A percentile compares a stretch with the other conserved stretches of the same genome.
phyloP scores from a whole-genome alignment of 2,888 invertebrate genomes.

The Phortica okadai region DNA sequence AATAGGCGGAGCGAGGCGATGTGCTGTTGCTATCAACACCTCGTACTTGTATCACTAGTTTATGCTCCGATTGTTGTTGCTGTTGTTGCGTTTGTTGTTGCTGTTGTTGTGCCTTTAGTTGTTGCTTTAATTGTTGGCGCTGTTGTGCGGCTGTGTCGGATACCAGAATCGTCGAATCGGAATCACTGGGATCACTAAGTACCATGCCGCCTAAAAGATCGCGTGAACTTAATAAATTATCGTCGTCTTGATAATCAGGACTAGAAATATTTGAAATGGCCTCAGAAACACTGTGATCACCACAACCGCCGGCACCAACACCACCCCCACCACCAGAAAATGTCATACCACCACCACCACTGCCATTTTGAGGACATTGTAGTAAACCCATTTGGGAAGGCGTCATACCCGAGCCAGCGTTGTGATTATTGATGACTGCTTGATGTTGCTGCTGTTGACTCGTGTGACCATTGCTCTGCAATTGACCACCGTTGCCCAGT shows the following conservation, averaged over 20 bases:
- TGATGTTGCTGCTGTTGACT: constrained; percentile 51
- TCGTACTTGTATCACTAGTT: constrained; percentile 89
- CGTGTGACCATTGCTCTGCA: constrained; percentile 43
- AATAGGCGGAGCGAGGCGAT: constrained; percentile 62
- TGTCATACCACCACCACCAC: constrained; percentile 48
- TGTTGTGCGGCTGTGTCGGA: constrained; percentile 81
- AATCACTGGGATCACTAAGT: constrained; percentile 92
- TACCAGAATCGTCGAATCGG: constrained; percentile 91
- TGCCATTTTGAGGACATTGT: constrained; percentile 67
- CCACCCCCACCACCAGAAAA: constrained; percentile 42
- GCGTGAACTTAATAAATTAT: constrained; percentile 86
- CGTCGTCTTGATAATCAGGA: constrained; percentile 92
- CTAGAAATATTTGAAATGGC: constrained; percentile 93
- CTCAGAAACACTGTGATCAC: constrained; percentile 89
- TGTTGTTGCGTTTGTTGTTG: constrained; percentile 76
- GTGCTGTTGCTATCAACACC: constrained; percentile 68
- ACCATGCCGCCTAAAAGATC: constrained; percentile 88
- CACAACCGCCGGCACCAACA: constrained; percentile 75
- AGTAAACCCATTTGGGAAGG: constrained; percentile 66
- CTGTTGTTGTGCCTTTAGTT: constrained; percentile 67
- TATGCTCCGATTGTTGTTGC: constrained; percentile 82
- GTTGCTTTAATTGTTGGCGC: constrained; percentile 72
- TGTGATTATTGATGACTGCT: constrained; percentile 56
- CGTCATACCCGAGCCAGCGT: constrained; percentile 30
- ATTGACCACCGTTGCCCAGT: constrained; percentile 58